phyloP scores from a whole-genome alignment of 1,140 invertebrate genomes.

The Ceratina australensis region DNA sequence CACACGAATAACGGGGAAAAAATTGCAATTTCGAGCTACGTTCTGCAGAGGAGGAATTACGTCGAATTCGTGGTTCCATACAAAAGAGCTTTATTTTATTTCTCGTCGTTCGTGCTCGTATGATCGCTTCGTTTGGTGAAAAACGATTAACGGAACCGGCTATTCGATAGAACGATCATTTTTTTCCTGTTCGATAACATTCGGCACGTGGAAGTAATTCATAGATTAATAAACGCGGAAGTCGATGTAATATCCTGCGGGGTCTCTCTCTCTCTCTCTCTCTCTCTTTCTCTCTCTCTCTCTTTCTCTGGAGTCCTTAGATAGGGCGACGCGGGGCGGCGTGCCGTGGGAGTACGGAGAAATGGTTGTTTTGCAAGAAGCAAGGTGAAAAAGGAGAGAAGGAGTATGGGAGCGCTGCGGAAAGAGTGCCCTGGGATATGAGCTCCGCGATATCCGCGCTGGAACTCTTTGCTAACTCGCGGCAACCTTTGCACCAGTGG shows the following conservation, averaged over 20 bases:
- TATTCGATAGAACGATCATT: not conserved
- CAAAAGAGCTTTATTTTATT: not conserved
- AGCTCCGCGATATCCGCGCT: slow-evolving; percentile 53
- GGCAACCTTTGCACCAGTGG: slow-evolving; percentile 50
- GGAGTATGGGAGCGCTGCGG: slow-evolving; percentile 12
- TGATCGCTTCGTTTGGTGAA: too few relatives aligned
- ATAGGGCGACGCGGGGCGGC: slow-evolving; percentile 36
- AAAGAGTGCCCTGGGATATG: slow-evolving; percentile 61
- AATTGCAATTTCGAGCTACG: not conserved
- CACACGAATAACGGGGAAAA: not conserved
- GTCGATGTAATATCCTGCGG: slow-evolving; percentile 24
- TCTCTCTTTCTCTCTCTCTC: too few relatives aligned
- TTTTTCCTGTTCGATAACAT: not conserved
- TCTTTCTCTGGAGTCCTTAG: slow-evolving; percentile 56
- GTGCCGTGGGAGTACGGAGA: slow-evolving; percentile 27
- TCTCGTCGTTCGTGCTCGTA: not conserved
- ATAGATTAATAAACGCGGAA: slow-evolving; percentile 39
- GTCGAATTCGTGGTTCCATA: too few relatives aligned
- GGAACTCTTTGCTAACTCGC: slow-evolving; percentile 57
- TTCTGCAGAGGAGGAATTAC: too few relatives aligned
- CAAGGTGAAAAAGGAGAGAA: slow-evolving; percentile 40
- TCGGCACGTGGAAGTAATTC: not conserved
- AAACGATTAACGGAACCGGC: too few relatives aligned
- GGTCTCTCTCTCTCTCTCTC: too few relatives aligned
- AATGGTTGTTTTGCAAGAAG: slow-evolving; percentile 56